Evolutionary conservation across 2,113 vertebrate genomes (phyloP), one percentile per base, ranked within the genome.

Genomic region (Malurus alboscapulatus): DNA sequence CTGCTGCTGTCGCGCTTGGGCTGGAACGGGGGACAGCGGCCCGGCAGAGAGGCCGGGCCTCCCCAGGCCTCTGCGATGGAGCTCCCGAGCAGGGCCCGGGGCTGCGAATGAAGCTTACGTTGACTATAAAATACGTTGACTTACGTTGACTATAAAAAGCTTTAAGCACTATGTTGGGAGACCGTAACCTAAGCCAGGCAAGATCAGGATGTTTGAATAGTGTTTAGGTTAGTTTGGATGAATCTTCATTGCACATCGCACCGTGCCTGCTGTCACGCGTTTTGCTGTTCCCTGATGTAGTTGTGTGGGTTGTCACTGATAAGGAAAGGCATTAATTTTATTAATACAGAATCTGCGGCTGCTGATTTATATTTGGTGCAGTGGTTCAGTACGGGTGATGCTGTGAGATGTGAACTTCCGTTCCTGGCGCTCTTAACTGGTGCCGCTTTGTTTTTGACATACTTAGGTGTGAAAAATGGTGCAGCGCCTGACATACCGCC

Each of bases 401-500:
- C 11, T 27, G 38, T 38, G 14, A 7, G 29, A 2, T 1, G 12
- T 8, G n/a, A 55, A 22, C 7, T 42, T 69, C 66, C 2, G 1
- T 45, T 5, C 7, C 0, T 1, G 3, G 27, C 48, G 19, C 8
- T 14, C 36, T 54, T 66, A 65, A 61, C 61, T 29, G 21, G 15
- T 21, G 29, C 13, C 16, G 6, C 95, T 97, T 78, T 96, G 22
- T 10, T 82, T 96, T 63, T 88, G 11, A 12, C 30, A 67, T 5
- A 3, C 68, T 40, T 65, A 98, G 97, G 93, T 61, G 48, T 97
- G 93, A 98, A 98, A 44, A 97, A 98, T 99, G 99, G 99, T 99
- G 92, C 99, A 99, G 91, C 99, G 99, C 84, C 97, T 99, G 96
- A 99, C 99, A 4, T 99, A 99, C 97, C 99, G 99, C 36, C 99